Conservation (phyloP, 1,140 invertebrate genomes). For the Marisa cornuarietis region DNA sequence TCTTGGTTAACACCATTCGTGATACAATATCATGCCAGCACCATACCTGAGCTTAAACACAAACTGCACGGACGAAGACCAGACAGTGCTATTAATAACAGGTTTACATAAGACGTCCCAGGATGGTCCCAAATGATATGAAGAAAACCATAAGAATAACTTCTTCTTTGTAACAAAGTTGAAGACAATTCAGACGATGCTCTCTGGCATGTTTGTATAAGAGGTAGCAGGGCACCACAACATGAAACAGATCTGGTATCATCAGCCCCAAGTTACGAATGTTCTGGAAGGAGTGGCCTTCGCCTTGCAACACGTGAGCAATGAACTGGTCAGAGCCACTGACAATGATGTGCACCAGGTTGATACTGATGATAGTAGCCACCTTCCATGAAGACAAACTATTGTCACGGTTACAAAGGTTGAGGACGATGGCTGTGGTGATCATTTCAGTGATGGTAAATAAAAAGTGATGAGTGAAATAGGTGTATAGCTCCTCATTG, state of each 20-base stretch:
- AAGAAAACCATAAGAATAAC: constrained; percentile 54
- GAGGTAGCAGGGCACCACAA: constrained; percentile 71
- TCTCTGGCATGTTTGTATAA: constrained; percentile 49
- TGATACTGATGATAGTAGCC: constrained; percentile 74
- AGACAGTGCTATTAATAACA: no score
- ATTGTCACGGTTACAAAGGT: constrained; percentile 69
- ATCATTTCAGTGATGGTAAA: constrained; percentile 76
- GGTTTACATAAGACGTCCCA: constrained; percentile 46
- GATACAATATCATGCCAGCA: no score
- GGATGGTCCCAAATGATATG: constrained; percentile 47
- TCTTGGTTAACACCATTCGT: no score
- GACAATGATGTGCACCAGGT: constrained; percentile 77
- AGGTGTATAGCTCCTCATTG: constrained; percentile 81
- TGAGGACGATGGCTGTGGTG: constrained; percentile 72
- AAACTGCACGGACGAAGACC: no score
- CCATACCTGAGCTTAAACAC: no score
- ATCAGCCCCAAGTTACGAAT: constrained; percentile 79
- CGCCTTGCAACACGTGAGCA: constrained; percentile 75
- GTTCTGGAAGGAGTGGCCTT: constrained; percentile 72
- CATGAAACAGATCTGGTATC: constrained; percentile 78
- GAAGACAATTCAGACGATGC: constrained; percentile 40
- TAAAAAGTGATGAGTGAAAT: constrained; percentile 75
- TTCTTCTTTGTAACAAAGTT: constrained; percentile 61
- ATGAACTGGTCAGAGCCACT: constrained; percentile 81
- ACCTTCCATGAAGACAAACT: constrained; percentile 73